Percentiles rank a stretch among this genome's conserved stretches.
Evolutionary conservation across 2,113 vertebrate species (phyloP).

Genomic region (Dasypus novemcinctus): DNA sequence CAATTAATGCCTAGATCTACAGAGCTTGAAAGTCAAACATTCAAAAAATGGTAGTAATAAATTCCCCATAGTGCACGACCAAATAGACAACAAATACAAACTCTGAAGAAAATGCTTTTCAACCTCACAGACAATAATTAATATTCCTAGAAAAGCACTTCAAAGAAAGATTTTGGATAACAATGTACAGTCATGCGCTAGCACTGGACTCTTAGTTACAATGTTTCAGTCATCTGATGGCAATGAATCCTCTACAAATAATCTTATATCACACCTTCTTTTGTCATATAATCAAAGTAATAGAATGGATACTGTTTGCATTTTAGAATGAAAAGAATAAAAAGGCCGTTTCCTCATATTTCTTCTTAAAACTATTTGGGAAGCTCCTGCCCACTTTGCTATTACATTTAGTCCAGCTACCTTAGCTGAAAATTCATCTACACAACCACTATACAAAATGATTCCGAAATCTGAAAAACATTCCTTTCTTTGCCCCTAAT

Average conservation of each 20-base stretch:
- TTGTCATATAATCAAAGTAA: neutral
- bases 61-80: neutral
- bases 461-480: slow-evolving; percentile 14
- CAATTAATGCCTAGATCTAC: neutral
- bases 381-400: neutral
- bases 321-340: neutral
- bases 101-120: neutral
- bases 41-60: neutral
- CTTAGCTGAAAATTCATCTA: neutral
- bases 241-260: slow-evolving; percentile 27
- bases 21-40: neutral
- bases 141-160: neutral
- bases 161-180: neutral
- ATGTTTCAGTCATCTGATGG: neutral
- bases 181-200: neutral
- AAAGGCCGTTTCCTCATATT: slow-evolving; percentile 29
- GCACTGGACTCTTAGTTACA: neutral
- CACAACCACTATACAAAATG: neutral
- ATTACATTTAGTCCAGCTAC: neutral
- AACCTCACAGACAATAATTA: neutral
- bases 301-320: neutral
- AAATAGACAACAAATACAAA: slow-evolving; percentile 13
- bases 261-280: neutral
- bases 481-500: neutral
- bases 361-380: slow-evolving; percentile 42